A percentile compares a stretch with the other conserved stretches of the same genome.
Evolutionary conservation across 2,888 invertebrate genomes (phyloP).

Genomic region (Agrilus biguttatus): DNA sequence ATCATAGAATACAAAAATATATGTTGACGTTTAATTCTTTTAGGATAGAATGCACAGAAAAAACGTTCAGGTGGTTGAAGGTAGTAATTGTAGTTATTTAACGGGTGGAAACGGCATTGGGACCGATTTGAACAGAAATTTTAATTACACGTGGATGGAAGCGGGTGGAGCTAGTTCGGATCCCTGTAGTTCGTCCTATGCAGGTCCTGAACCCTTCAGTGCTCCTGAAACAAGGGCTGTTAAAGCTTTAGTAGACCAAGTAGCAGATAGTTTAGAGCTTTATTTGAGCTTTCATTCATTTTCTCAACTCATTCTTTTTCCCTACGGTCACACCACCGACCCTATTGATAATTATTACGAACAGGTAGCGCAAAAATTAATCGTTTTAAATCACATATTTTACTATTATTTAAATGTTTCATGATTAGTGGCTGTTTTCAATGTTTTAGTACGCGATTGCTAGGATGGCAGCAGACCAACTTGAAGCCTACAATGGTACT

Average conservation of each 20-base stretch:
- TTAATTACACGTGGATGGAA: slow-evolving; percentile 52
- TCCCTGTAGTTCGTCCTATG: slow-evolving; percentile 48
- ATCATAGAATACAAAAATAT: too few species aligned
- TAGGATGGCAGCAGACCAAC: slow-evolving; percentile 13
- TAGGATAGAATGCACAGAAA: too few species aligned
- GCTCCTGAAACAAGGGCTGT: slow-evolving; percentile 47
- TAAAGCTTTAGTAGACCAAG: slow-evolving; percentile 35
- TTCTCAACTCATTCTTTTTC: slow-evolving; percentile 52
- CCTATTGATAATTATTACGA: slow-evolving; percentile 44
- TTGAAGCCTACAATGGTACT: slow-evolving; percentile 27
- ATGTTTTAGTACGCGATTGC: slow-evolving; percentile 8
- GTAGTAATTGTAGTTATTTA: too few species aligned
- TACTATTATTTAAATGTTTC: too few species aligned
- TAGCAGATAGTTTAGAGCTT: slow-evolving; percentile 37
- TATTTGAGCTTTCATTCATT: slow-evolving; percentile 65
- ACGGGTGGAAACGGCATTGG: slow-evolving; percentile 37
- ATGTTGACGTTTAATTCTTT: too few species aligned
- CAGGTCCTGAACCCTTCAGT: slow-evolving; percentile 54
- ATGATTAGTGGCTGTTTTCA: too few species aligned
- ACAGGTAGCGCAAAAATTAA: slow-evolving; percentile 29
- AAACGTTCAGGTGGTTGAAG: too few species aligned
- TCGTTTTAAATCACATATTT: too few species aligned
- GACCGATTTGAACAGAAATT: slow-evolving; percentile 67
- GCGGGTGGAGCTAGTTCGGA: slow-evolving; percentile 39
- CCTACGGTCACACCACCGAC: slow-evolving; percentile 50